Conservation (phyloP, 2,888 invertebrate genomes). For the Boloria selene region DNA sequence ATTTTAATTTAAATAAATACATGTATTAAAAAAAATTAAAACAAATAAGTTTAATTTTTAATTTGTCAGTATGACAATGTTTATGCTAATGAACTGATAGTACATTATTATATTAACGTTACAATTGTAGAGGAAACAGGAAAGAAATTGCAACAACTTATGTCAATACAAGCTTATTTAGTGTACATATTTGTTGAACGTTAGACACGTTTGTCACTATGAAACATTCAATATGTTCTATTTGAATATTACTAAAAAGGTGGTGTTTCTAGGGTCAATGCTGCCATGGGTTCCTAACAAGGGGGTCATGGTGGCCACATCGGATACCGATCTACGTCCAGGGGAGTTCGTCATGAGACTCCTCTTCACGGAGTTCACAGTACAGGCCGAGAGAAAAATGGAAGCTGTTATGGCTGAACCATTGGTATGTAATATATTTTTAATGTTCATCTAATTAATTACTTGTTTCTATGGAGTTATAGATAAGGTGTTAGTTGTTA, state of each 20-base stretch:
- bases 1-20: too few relatives aligned
- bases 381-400: constrained; percentile 97
- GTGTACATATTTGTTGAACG: background rate
- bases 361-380: constrained; percentile 96
- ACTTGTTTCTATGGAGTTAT: too few relatives aligned
- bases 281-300: constrained; percentile 93
- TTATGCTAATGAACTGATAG: background rate
- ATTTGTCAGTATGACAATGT: background rate
- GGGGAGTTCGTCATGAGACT: constrained; percentile 98
- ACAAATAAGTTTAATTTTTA: too few relatives aligned
- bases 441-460: background rate
- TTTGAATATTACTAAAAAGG: constrained; percentile 19
- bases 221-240: constrained; percentile 2
- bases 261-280: constrained; percentile 78
- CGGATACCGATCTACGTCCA: constrained; percentile 88
- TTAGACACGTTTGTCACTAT: background rate
- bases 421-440: constrained; percentile 77
- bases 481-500: too few relatives aligned
- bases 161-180: constrained; percentile 3
- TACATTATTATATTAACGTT: background rate
- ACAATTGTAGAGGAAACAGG: too few relatives aligned
- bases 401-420: constrained; percentile 96
- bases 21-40: too few relatives aligned
- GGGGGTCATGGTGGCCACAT: constrained; percentile 82
- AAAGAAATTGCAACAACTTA: too few relatives aligned